Percentiles rank a stretch among this genome's conserved stretches.
These are phyloP conservation scores for Ptychodera flava DNA, from an alignment of 35 echinoderm and acorn worm species.

Conservation along the genomic window DNA sequence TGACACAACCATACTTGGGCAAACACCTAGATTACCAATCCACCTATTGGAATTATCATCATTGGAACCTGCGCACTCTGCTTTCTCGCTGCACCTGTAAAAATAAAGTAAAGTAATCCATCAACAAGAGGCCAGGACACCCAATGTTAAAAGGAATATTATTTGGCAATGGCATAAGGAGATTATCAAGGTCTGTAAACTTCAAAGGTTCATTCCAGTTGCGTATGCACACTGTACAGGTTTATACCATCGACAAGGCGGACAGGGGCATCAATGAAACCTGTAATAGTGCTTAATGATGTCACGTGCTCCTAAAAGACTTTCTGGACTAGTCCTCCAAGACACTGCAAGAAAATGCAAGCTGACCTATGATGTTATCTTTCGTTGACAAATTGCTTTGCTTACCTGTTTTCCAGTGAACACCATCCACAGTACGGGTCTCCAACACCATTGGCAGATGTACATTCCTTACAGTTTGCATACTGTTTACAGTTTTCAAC, in stretches of 20 bases:
- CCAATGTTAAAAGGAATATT: not conserved
- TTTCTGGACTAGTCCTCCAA: too few species aligned
- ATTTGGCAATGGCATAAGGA: not conserved
- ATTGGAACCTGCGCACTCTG: not conserved
- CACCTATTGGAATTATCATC: not conserved
- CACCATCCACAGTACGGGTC: constrained; percentile 76
- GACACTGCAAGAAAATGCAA: too few species aligned
- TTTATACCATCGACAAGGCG: not conserved
- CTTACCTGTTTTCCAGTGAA: constrained; percentile 45
- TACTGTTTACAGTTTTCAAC: constrained; percentile 46
- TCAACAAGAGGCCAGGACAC: not conserved
- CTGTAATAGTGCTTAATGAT: too few species aligned
- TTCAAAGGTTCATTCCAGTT: too few species aligned
- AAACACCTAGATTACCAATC: not conserved
- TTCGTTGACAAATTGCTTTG: too few species aligned
- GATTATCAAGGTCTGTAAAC: not conserved
- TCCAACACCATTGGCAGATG: constrained; percentile 32
- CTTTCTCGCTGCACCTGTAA: not conserved
- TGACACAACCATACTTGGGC: not conserved
- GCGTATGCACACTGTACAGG: not conserved
- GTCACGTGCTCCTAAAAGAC: too few species aligned
- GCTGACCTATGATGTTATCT: too few species aligned
- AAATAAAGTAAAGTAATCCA: not conserved
- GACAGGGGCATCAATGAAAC: not conserved
- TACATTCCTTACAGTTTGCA: constrained; percentile 47